These are phyloP conservation scores for Chanos chanos DNA, from an alignment of 2,797 vertebrate species.

Conservation along the genomic window DNA sequence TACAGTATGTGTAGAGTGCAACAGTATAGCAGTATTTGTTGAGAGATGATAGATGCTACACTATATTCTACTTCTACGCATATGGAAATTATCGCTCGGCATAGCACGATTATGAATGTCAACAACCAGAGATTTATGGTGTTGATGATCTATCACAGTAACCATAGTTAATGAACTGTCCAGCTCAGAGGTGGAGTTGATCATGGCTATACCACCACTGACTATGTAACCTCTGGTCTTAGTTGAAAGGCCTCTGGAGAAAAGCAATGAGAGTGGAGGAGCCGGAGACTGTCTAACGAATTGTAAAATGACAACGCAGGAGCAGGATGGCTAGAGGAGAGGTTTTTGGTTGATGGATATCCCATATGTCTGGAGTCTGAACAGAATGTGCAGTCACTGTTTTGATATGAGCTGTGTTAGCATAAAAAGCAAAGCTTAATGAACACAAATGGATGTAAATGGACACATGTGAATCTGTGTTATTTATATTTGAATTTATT, in stretches of 20 bases:
- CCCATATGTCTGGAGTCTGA: conserved; percentile 68
- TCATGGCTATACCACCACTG: conserved; percentile 64
- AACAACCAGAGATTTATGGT: conserved; percentile 44
- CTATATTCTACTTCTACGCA: too few species aligned
- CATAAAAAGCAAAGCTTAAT: neutral
- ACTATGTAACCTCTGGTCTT: conserved; percentile 48
- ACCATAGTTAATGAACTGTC: conserved; percentile 60
- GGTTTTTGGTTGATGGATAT: conserved; percentile 65
- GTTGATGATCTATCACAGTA: conserved; percentile 51
- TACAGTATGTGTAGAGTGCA: too few species aligned
- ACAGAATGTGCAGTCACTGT: conserved; percentile 37
- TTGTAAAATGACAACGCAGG: conserved; percentile 21
- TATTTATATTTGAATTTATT: too few species aligned
- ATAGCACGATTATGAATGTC: too few species aligned
- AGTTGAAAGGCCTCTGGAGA: conserved; percentile 50
- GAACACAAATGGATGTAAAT: too few species aligned
- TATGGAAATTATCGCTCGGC: too few species aligned
- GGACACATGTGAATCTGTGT: too few species aligned
- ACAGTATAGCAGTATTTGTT: too few species aligned
- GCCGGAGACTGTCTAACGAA: conserved; percentile 18
- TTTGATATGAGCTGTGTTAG: neutral
- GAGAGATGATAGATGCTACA: too few species aligned
- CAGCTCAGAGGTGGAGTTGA: conserved; percentile 60
- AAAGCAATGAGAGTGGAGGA: conserved; percentile 42
- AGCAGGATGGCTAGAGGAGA: conserved; percentile 47